Conservation (phyloP, 2,797 vertebrate species). For the Moxostoma hubbsi region DNA sequence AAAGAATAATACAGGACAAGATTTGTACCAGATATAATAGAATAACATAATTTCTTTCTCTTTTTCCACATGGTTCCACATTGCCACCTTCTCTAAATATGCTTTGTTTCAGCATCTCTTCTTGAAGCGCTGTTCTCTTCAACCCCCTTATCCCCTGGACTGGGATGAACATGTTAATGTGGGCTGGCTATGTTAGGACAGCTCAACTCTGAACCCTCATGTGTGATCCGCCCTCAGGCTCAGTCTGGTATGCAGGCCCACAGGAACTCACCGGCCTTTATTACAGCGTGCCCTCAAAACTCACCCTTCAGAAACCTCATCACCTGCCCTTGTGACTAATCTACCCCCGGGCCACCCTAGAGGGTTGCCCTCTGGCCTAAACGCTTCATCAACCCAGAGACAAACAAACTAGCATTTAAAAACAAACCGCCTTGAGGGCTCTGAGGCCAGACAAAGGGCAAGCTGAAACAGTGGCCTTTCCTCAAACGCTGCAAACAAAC, state of each 20-base stretch:
- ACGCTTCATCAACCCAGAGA: constrained; percentile 58
- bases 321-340: constrained; percentile 62
- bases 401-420: constrained; percentile 58
- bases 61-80: constrained; percentile 25
- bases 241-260: constrained; percentile 60
- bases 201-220: constrained; percentile 54
- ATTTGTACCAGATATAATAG: constrained; percentile 12
- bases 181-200: constrained; percentile 41
- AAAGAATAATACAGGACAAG: background rate
- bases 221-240: constrained; percentile 42
- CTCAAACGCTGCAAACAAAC: constrained; percentile 30
- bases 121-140: constrained; percentile 37
- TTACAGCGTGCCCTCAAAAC: constrained; percentile 61
- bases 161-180: constrained; percentile 60
- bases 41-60: constrained; percentile 32
- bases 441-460: constrained; percentile 52
- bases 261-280: constrained; percentile 55
- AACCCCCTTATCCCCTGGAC: constrained; percentile 45
- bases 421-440: constrained; percentile 50
- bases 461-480: constrained; percentile 26
- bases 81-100: too few species aligned
- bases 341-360: constrained; percentile 46
- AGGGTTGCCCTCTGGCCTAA: constrained; percentile 45
- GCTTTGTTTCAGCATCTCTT: background rate
- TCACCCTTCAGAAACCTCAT: constrained; percentile 61